Evolutionary conservation across 2,113 vertebrate species (phyloP).

Genomic region (Eptesicus fuscus): DNA sequence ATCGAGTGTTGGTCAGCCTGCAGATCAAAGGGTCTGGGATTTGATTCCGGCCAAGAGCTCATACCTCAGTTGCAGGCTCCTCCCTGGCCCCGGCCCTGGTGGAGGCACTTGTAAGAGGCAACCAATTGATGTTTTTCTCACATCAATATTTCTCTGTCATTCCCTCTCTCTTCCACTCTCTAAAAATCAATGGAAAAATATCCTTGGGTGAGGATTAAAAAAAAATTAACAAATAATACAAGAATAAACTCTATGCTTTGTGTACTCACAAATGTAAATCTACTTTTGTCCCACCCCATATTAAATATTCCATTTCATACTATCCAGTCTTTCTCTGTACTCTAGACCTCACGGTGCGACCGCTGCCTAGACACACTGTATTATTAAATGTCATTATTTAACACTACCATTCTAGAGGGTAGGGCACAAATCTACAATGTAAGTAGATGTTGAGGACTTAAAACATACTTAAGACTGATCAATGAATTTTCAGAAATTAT

Average conservation of each 20-base stretch:
- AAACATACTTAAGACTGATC: not conserved
- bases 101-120: too few relatives aligned
- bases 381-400: not conserved
- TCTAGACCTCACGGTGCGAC: not conserved
- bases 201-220: too few relatives aligned
- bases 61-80: too few relatives aligned
- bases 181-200: too few relatives aligned
- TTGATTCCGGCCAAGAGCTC: too few relatives aligned
- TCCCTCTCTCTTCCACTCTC: too few relatives aligned
- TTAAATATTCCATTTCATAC: not conserved
- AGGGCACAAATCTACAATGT: constrained; percentile 9
- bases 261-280: not conserved
- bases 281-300: not conserved
- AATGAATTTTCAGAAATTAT: constrained; percentile 5
- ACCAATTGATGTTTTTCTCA: too few relatives aligned
- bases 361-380: not conserved
- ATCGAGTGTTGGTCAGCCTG: too few relatives aligned
- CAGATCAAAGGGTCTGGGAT: too few relatives aligned
- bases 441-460: not conserved
- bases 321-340: not conserved
- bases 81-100: too few relatives aligned
- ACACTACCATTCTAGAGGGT: not conserved
- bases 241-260: not conserved
- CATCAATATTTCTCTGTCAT: too few relatives aligned
- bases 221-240: too few relatives aligned